Conservation (phyloP, 2,888 invertebrate species). For the Phania funesta region DNA sequence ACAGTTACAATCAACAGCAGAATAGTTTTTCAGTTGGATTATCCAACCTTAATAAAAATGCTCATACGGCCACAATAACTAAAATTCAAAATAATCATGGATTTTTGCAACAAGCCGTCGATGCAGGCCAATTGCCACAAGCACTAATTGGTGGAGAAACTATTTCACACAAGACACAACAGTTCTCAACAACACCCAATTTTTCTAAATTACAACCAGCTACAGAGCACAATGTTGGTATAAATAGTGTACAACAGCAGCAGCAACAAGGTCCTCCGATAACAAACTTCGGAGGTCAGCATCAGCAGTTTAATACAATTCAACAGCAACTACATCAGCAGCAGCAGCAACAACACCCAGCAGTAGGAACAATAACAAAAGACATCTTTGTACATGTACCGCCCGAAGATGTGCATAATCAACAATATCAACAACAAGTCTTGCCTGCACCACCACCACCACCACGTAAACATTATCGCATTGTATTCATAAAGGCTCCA, state of each 20-base stretch:
- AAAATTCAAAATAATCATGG: conserved; percentile 54
- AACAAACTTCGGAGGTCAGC: conserved; percentile 40
- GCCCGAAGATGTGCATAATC: conserved; percentile 76
- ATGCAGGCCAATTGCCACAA: conserved; percentile 71
- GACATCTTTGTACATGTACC: conserved; percentile 80
- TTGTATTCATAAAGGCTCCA: conserved; percentile 79
- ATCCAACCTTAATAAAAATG: conserved; percentile 12
- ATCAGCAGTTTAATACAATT: conserved; percentile 58
- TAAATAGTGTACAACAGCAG: conserved; percentile 26
- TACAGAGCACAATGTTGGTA: conserved; percentile 35
- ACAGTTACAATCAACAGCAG: conserved; percentile 73
- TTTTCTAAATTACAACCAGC: conserved; percentile 40
- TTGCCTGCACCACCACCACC: conserved; percentile 66
- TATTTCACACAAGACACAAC: conserved; percentile 38
- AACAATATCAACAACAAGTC: conserved; percentile 62
- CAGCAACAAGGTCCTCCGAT: conserved; percentile 45
- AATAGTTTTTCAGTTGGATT: conserved; percentile 35
- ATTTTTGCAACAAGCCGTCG: conserved; percentile 73
- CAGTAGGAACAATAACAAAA: conserved; percentile 75
- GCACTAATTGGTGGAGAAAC: conserved; percentile 55
- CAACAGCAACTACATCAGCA: too few species aligned
- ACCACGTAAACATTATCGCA: conserved; percentile 79
- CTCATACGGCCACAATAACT: neutral
- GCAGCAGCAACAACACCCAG: conserved; percentile 54
- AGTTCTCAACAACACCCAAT: conserved; percentile 49